Conservation (phyloP, 2,888 invertebrate species). For the Elmis aenea region DNA sequence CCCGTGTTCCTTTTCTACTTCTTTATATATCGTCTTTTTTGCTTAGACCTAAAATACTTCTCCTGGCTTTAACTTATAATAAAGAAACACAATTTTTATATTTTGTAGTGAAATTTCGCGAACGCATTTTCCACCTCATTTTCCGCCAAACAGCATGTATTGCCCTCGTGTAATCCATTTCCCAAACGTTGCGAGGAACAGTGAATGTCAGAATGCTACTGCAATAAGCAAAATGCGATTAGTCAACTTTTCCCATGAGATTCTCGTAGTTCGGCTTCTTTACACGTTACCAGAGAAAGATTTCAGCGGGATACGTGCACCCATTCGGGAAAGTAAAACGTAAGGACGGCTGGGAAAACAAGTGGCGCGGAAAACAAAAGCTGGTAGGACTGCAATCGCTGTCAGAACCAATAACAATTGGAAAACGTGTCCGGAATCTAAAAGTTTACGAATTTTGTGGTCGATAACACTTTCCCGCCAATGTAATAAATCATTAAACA, state of each 20-base stretch:
- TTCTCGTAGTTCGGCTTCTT: too few species aligned
- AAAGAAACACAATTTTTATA: constrained; percentile 12
- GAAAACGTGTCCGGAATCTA: constrained; percentile 24
- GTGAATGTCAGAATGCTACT: too few species aligned
- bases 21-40: constrained; percentile 19
- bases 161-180: too few species aligned
- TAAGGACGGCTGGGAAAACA: constrained; percentile 13
- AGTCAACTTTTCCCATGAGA: too few species aligned
- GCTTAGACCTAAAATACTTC: constrained; percentile 18
- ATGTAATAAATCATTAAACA: constrained; percentile 23
- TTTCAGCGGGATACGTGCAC: too few species aligned
- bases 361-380: constrained; percentile 11
- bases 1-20: constrained; percentile 16
- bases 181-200: too few species aligned
- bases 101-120: neutral
- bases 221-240: too few species aligned
- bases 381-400: constrained; percentile 18
- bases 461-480: constrained; percentile 14
- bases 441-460: constrained; percentile 19
- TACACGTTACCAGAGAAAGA: too few species aligned
- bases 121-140: too few species aligned
- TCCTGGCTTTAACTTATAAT: constrained; percentile 4
- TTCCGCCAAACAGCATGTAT: too few species aligned
- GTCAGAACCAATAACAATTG: constrained; percentile 27
- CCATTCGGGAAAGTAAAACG: too few species aligned